These are phyloP conservation scores for Pelvicachromis taeniatus DNA, from an alignment of 2,113 vertebrate genomes.

Conservation along the genomic window DNA sequence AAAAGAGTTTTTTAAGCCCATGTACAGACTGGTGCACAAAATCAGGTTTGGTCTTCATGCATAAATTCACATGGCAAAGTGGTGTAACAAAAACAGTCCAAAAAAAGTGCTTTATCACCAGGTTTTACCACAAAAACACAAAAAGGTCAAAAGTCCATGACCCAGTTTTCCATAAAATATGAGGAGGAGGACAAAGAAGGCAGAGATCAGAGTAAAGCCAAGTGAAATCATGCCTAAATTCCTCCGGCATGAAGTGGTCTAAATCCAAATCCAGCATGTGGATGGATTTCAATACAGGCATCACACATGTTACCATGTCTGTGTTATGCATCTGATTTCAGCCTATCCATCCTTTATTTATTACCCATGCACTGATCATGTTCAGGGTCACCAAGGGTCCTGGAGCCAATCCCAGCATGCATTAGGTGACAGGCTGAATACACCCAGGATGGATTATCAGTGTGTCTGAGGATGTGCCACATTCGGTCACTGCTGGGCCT, in stretches of 20 bases:
- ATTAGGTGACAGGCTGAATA: neutral
- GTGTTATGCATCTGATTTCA: neutral
- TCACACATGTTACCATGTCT: slow-evolving; percentile 2
- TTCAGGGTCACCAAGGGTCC: neutral
- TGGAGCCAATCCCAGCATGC: neutral
- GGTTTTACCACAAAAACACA: neutral
- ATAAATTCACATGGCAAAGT: neutral
- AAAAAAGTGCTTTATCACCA: neutral
- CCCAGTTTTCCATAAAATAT: neutral
- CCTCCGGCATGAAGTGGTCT: slow-evolving; percentile 6
- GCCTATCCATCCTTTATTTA: neutral
- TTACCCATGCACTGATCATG: slow-evolving; percentile 4
- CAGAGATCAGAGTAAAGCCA: neutral
- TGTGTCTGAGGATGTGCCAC: neutral
- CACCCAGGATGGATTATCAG: neutral
- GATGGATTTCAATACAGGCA: slow-evolving; percentile 25
- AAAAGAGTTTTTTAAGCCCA: neutral
- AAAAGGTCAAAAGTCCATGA: slow-evolving; percentile 22
- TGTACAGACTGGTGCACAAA: neutral
- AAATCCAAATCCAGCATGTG: slow-evolving; percentile 6
- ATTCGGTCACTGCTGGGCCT: neutral
- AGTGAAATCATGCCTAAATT: slow-evolving; percentile 14
- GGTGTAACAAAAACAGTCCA: neutral
- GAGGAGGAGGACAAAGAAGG: neutral
- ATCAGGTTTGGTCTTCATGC: neutral